phyloP scores from a whole-genome alignment of 2,113 vertebrate species.

The Prunella himalayana region DNA sequence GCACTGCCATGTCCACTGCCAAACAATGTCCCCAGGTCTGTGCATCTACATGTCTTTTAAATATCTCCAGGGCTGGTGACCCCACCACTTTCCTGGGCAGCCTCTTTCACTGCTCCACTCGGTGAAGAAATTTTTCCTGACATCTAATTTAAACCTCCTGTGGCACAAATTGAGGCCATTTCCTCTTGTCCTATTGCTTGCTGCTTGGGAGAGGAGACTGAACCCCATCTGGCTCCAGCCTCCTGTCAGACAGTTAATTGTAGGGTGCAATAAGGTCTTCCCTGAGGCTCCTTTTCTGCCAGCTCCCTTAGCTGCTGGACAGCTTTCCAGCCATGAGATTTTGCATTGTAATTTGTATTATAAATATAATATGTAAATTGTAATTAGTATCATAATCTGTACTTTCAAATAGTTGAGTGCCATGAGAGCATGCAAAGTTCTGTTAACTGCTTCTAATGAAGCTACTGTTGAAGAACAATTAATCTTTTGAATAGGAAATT shows the following conservation, averaged over 20 bases:
- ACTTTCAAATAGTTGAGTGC: not conserved
- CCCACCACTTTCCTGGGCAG: not conserved
- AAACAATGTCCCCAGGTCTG: not conserved
- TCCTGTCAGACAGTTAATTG: not conserved
- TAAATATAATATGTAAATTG: not conserved
- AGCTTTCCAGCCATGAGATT: not conserved
- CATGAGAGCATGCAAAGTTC: not conserved
- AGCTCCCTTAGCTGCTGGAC: not conserved
- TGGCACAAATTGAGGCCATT: not conserved
- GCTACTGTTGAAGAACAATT: not conserved
- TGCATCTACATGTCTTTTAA: not conserved
- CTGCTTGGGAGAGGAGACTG: not conserved
- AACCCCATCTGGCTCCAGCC: not conserved
- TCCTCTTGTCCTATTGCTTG: not conserved
- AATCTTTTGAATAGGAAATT: not conserved
- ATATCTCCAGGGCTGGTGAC: not conserved
- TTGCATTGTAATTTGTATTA: not conserved
- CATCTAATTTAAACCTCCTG: accelerated
- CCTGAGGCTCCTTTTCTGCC: not conserved
- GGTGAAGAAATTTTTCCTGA: not conserved
- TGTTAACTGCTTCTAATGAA: not conserved
- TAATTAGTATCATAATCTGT: not conserved
- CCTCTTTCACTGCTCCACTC: not conserved
- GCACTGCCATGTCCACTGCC: not conserved
- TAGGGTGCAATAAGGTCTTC: accelerated